Conservation (phyloP, 2,797 vertebrate genomes). For the Lepus oiostolus region DNA sequence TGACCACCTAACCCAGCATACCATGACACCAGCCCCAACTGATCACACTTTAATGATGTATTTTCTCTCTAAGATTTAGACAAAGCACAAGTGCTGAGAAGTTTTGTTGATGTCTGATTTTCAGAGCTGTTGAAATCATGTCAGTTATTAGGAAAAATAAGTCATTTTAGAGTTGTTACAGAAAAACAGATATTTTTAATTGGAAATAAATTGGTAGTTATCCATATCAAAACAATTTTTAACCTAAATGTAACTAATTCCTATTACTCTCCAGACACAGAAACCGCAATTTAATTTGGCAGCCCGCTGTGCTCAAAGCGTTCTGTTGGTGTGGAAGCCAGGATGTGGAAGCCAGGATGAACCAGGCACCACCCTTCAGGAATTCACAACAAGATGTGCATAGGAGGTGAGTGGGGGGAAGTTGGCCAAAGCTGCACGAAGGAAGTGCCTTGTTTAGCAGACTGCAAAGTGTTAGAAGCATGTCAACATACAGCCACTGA, state of each 20-base stretch:
- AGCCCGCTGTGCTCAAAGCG: slow-evolving; percentile 60
- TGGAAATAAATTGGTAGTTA: slow-evolving; percentile 72
- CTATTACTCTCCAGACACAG: slow-evolving; percentile 57
- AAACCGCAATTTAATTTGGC: slow-evolving; percentile 79
- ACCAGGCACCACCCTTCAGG: slow-evolving; percentile 49
- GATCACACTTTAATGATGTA: neutral
- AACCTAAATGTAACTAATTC: slow-evolving; percentile 76
- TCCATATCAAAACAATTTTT: slow-evolving; percentile 68
- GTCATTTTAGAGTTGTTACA: neutral
- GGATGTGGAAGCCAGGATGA: slow-evolving; percentile 40
- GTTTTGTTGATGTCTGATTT: slow-evolving; percentile 34
- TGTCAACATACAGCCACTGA: slow-evolving; percentile 36
- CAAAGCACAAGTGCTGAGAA: slow-evolving; percentile 9
- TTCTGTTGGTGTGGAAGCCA: neutral
- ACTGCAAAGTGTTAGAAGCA: slow-evolving; percentile 15
- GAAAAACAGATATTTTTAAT: slow-evolving; percentile 65
- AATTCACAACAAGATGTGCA: slow-evolving; percentile 61
- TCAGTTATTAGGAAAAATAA: slow-evolving; percentile 14
- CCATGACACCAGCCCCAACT: neutral
- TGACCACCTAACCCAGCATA: too few relatives aligned
- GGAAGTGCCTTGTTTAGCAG: slow-evolving; percentile 60
- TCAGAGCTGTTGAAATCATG: slow-evolving; percentile 55
- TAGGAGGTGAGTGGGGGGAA: neutral
- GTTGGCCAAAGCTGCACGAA: neutral
- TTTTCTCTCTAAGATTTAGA: slow-evolving; percentile 50